Percentiles rank a stretch among this genome's conserved stretches.
Conservation (phyloP, 1,140 invertebrate genomes). For the Conus ventricosus region DNA sequence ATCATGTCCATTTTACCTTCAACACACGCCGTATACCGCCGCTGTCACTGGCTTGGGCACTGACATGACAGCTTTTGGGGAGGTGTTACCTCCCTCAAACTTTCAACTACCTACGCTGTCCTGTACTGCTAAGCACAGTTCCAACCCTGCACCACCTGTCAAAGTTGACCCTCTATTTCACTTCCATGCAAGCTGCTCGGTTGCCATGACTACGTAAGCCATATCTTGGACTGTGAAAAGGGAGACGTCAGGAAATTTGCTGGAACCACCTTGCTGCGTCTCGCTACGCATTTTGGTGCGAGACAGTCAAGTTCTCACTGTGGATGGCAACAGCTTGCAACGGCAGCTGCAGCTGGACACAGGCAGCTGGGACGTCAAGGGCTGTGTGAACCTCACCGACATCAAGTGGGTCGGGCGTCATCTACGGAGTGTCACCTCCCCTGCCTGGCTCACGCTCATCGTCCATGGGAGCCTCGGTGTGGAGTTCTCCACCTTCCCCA, state of each 20-base stretch:
- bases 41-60: too few species aligned
- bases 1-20: too few species aligned
- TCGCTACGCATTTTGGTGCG: neutral
- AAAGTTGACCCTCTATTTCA: too few species aligned
- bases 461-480: neutral
- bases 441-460: neutral
- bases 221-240: neutral
- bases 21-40: too few species aligned
- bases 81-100: too few species aligned
- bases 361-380: neutral
- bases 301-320: neutral
- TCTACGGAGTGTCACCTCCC: neutral
- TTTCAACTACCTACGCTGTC: too few species aligned
- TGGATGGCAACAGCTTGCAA: neutral
- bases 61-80: too few species aligned
- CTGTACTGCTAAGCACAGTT: too few species aligned
- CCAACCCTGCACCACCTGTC: too few species aligned
- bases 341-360: neutral
- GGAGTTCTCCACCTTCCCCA: neutral
- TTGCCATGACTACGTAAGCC: too few species aligned
- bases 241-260: constrained; percentile 12
- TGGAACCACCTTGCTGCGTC: constrained; percentile 3
- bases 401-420: neutral
- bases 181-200: too few species aligned
- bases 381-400: neutral